Evolutionary conservation across 2,113 vertebrate genomes (phyloP).

Genomic region (Bostrychus sinensis): DNA sequence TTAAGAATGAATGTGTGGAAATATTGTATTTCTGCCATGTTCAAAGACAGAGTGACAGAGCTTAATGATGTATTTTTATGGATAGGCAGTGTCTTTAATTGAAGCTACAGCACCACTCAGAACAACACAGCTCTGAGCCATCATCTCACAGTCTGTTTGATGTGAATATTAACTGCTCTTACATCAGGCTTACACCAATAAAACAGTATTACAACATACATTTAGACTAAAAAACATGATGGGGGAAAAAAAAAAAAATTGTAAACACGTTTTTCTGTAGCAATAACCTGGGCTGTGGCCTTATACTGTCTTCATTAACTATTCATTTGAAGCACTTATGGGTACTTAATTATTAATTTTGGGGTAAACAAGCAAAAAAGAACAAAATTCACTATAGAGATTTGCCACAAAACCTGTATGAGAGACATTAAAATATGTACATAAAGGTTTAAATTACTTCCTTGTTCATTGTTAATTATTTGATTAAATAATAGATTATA

Average conservation of each 20-base stretch:
- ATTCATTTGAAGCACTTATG: neutral
- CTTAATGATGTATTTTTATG: neutral
- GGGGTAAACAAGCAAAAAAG: neutral
- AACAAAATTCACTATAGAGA: neutral
- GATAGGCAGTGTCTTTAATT: neutral
- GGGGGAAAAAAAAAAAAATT: neutral
- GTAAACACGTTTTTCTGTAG: neutral
- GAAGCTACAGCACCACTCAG: neutral
- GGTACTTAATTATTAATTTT: neutral
- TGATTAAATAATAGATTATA: too few relatives aligned
- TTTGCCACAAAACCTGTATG: neutral
- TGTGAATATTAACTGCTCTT: conserved; percentile 43
- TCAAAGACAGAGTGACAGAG: neutral
- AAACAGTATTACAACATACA: neutral
- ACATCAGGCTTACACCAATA: conserved; percentile 36
- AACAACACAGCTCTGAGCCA: neutral
- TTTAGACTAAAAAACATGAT: conserved; percentile 9
- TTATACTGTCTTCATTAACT: neutral
- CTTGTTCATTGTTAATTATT: too few relatives aligned
- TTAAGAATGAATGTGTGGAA: too few relatives aligned
- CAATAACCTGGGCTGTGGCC: neutral
- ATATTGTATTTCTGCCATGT: neutral
- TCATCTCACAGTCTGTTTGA: conserved; percentile 53
- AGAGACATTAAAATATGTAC: neutral
- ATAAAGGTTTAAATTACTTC: too few relatives aligned